Evolutionary conservation across 2,888 invertebrate species (phyloP).

Genomic region (Scrobipalpa atriplicella): DNA sequence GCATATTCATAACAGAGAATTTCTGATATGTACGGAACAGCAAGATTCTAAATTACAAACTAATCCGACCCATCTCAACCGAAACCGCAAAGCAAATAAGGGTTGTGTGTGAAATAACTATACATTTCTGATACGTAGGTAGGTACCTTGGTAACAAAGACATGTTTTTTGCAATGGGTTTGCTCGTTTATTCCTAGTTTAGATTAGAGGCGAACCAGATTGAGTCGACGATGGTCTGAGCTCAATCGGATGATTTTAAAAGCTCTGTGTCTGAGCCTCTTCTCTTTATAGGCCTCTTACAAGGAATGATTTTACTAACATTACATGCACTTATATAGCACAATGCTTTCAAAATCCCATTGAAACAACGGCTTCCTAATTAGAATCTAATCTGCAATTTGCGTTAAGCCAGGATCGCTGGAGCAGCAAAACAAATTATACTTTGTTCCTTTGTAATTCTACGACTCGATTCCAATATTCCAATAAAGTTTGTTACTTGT

Average conservation of each 20-base stretch:
- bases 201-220: too few species aligned
- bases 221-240: too few species aligned
- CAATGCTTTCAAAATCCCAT: conserved; percentile 34
- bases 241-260: too few species aligned
- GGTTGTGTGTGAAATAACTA: neutral
- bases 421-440: conserved; percentile 17
- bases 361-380: conserved; percentile 44
- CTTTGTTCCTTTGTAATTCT: neutral
- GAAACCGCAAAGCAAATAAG: neutral
- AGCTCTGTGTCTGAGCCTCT: too few species aligned
- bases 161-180: too few species aligned
- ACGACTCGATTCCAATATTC: neutral
- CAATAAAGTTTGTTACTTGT: too few species aligned
- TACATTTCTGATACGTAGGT: too few species aligned
- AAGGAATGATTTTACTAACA: too few species aligned
- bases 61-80: neutral
- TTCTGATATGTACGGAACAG: neutral
- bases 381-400: conserved; percentile 48
- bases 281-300: too few species aligned
- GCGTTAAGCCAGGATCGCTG: conserved; percentile 34
- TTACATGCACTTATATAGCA: neutral
- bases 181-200: too few species aligned
- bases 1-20: neutral
- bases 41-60: neutral
- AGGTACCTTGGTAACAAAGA: too few species aligned